Conservation (phyloP, 2,888 invertebrate genomes). For the Thymelicus acteon region DNA sequence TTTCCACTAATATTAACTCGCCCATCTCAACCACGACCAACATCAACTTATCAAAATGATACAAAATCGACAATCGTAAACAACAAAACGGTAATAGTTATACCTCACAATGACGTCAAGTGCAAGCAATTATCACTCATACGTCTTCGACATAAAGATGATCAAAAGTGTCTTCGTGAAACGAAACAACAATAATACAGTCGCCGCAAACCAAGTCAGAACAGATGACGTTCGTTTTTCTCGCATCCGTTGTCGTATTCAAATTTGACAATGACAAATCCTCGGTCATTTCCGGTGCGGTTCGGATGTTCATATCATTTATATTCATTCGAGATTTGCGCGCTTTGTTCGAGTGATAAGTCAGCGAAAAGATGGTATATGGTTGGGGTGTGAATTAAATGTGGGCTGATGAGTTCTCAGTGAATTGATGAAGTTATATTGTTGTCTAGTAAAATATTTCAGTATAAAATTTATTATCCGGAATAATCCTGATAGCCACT, state of each 20-base stretch:
- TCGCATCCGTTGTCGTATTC: constrained; percentile 76
- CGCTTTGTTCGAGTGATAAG: constrained; percentile 61
- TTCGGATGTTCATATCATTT: constrained; percentile 79
- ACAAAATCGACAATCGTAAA: constrained; percentile 35
- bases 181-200: constrained; percentile 42
- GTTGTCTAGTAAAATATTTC: no score
- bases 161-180: constrained; percentile 20
- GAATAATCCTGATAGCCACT: no score
- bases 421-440: constrained; percentile 23
- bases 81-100: constrained; percentile 31
- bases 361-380: constrained; percentile 59
- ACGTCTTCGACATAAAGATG: constrained; percentile 3
- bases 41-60: constrained; percentile 33
- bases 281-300: constrained; percentile 76
- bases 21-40: constrained; percentile 33
- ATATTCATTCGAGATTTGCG: constrained; percentile 74
- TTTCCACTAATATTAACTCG: constrained; percentile 33
- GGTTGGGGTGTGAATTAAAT: constrained; percentile 62
- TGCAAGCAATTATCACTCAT: constrained; percentile 12
- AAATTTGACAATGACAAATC: constrained; percentile 83
- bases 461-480: no score
- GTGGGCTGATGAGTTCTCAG: constrained; percentile 28
- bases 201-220: constrained; percentile 48
- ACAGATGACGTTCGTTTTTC: constrained; percentile 81
- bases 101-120: not conserved